Conservation (phyloP, 2,888 invertebrate genomes). For the Synanthedon tipuliformis region DNA sequence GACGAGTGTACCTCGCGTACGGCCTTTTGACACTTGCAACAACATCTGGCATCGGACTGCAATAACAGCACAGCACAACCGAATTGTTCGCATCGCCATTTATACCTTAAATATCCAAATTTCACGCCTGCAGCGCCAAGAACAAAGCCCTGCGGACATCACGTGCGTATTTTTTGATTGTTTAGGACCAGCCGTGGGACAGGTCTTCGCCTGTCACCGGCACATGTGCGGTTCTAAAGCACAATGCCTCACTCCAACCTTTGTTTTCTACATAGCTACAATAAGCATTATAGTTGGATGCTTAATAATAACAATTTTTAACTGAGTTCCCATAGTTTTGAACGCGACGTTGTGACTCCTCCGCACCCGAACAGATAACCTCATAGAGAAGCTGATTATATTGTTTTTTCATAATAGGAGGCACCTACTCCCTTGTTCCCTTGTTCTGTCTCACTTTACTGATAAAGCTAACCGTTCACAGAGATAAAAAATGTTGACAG, state of each 20-base stretch:
- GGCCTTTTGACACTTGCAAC: slow-evolving; percentile 5
- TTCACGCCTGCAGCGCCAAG: slow-evolving; percentile 8
- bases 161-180: slow-evolving; percentile 8
- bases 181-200: slow-evolving; percentile 20
- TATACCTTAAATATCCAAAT: slow-evolving; percentile 1
- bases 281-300: no score
- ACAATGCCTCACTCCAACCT: neutral
- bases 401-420: slow-evolving; percentile 23
- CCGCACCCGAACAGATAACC: slow-evolving; percentile 22
- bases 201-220: neutral
- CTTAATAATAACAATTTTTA: no score
- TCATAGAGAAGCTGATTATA: slow-evolving; percentile 28
- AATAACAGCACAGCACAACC: slow-evolving; percentile 3
- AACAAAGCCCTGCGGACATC: slow-evolving; percentile 4
- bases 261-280: no score
- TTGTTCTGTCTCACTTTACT: no score
- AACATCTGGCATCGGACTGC: slow-evolving; percentile 30
- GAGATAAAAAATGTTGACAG: no score
- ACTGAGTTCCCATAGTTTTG: no score
- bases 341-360: no score
- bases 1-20: no score
- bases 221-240: neutral
- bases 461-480: no score
- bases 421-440: no score
- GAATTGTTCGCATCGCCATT: slow-evolving; percentile 9